Evolutionary conservation across 1,140 invertebrate genomes (phyloP).

Genomic region (Vanessa atalanta): DNA sequence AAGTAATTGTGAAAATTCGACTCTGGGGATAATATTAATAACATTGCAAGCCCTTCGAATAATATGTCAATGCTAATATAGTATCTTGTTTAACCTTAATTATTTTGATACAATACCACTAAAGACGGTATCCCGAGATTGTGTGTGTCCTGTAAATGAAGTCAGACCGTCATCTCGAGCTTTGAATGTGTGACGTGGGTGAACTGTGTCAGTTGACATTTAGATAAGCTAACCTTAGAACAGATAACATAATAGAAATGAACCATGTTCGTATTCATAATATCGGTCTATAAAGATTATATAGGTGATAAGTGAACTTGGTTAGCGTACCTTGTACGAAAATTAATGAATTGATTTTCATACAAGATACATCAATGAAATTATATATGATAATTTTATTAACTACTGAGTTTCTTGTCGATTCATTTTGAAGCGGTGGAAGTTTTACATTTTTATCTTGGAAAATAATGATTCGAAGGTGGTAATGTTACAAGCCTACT

Average conservation of each 20-base stretch:
- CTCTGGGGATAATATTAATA: background rate
- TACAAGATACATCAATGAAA: no score
- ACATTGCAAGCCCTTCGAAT: no score
- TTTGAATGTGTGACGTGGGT: constrained; percentile 29
- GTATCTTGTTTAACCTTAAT: background rate
- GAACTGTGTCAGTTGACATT: constrained; percentile 27
- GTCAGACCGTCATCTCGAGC: constrained; percentile 27
- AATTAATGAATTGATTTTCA: no score
- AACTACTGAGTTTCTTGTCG: no score
- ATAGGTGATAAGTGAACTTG: no score
- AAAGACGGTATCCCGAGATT: constrained; percentile 24
- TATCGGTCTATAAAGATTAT: background rate
- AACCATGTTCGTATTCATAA: background rate
- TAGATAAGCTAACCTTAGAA: constrained; percentile 24
- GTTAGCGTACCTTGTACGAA: no score
- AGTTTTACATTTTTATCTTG: no score
- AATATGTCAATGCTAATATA: background rate
- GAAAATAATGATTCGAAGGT: no score
- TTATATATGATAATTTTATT: no score
- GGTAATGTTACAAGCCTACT: no score
- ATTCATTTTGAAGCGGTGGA: no score
- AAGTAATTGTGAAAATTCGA: no score
- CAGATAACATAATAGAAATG: background rate
- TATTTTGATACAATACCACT: constrained; percentile 11
- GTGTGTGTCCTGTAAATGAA: constrained; percentile 31